A percentile compares a stretch with the other conserved stretches of the same genome.
Conservation (phyloP, 2,888 invertebrate species). For the Dioctria rufipes region DNA sequence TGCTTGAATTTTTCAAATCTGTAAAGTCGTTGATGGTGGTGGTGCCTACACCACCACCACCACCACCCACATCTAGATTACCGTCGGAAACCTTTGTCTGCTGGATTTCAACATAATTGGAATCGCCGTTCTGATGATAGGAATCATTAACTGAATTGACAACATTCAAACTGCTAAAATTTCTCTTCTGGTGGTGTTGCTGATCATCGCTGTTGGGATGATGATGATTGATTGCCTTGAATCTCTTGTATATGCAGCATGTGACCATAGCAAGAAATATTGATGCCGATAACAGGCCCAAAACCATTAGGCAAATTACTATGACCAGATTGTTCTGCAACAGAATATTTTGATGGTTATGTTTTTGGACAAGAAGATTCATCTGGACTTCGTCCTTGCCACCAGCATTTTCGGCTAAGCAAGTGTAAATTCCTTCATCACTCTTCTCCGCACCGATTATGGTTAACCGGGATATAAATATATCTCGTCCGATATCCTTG, state of each 20-base stretch:
- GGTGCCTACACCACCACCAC: too few relatives aligned
- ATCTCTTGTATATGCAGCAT: slow-evolving; percentile 66
- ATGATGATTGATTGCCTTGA: slow-evolving; percentile 64
- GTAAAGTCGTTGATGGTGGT: slow-evolving; percentile 54
- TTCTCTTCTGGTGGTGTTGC: slow-evolving; percentile 63
- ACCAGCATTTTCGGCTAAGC: slow-evolving; percentile 85
- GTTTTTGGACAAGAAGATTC: slow-evolving; percentile 65
- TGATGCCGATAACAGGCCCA: slow-evolving; percentile 66
- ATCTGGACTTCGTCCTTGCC: slow-evolving; percentile 84
- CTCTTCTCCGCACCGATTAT: slow-evolving; percentile 76
- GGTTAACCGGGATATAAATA: slow-evolving; percentile 73
- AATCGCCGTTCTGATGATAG: slow-evolving; percentile 50
- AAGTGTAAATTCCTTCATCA: slow-evolving; percentile 83
- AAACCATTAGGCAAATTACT: slow-evolving; percentile 66
- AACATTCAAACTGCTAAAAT: slow-evolving; percentile 54
- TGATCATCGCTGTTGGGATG: slow-evolving; percentile 58
- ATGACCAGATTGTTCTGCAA: slow-evolving; percentile 65
- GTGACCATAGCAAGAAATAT: slow-evolving; percentile 67
- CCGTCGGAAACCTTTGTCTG: slow-evolving; percentile 47
- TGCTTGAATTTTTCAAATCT: slow-evolving; percentile 52
- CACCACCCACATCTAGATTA: slow-evolving; percentile 25
- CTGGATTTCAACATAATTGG: slow-evolving; percentile 55
- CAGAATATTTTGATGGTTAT: slow-evolving; percentile 63
- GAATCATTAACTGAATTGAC: slow-evolving; percentile 56
- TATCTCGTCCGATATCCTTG: slow-evolving; percentile 65